These are phyloP conservation scores for Ichneumoninae sp. DNA, from an alignment of 2,888 invertebrate genomes.

Conservation along the genomic window DNA sequence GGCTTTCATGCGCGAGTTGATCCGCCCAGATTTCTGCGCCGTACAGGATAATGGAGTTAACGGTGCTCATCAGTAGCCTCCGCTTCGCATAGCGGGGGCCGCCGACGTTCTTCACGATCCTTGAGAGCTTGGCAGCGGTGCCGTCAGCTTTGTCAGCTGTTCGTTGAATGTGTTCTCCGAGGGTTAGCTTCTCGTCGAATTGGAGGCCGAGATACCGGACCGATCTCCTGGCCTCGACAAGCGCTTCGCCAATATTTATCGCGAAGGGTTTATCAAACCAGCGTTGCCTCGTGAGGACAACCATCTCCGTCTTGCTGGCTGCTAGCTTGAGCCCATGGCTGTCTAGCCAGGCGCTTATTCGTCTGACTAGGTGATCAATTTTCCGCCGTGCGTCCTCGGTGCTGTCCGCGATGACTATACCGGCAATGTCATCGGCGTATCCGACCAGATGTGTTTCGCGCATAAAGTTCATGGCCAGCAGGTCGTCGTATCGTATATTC, in stretches of 20 bases:
- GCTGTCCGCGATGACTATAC: conserved; percentile 35
- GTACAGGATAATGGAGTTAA: conserved; percentile 42
- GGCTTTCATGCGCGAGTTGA: conserved; percentile 49
- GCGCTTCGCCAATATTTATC: conserved; percentile 41
- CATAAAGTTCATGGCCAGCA: conserved; percentile 31
- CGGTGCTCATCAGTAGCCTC: conserved; percentile 29
- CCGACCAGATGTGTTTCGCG: conserved; percentile 40
- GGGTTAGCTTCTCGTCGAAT: conserved; percentile 54
- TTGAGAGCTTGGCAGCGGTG: conserved; percentile 28
- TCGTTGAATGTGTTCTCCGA: conserved; percentile 21
- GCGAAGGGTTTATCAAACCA: conserved; percentile 52
- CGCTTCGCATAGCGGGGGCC: conserved; percentile 48
- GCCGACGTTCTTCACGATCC: conserved; percentile 47
- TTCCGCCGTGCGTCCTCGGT: conserved; percentile 39
- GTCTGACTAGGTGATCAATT: conserved; percentile 13
- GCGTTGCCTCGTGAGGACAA: conserved; percentile 49
- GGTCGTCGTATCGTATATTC: conserved; percentile 65
- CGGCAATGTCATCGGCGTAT: conserved; percentile 56
- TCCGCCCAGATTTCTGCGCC: conserved; percentile 66
- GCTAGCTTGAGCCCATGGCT: conserved; percentile 44
- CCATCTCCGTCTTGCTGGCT: conserved; percentile 47
- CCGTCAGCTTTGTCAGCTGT: conserved; percentile 45
- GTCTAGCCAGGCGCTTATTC: conserved; percentile 24
- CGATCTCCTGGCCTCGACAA: conserved; percentile 24
- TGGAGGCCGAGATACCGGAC: conserved; percentile 47